Evolutionary conservation across 2,888 invertebrate species (phyloP), one percentile per base, ranked within the genome.

Genomic region (Melinaea marsaeus): DNA sequence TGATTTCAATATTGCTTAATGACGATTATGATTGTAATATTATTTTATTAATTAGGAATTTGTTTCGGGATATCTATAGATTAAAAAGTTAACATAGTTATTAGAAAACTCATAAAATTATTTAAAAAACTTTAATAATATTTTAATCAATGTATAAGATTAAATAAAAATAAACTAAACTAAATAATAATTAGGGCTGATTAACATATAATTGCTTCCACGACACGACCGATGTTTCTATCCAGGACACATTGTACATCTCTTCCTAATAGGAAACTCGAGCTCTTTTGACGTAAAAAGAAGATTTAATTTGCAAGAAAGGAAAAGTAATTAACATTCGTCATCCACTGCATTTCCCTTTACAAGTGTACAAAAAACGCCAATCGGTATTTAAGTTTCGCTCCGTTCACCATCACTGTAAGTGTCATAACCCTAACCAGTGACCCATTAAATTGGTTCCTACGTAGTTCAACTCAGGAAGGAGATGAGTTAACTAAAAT

Each of bases 381-480:
- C 72, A 75, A 81, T 78, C 75, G 4, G 56, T 71, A 74, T 72
- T 64, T 73, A 74, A 72, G 80, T 80, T 81, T 74, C 77, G 78
- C 73, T 80, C 75, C 73, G 67, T 69, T 74, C 73, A 70, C 67
- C 72, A 72, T 72, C 72, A 57, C 55, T 57, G 47, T 55, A 75
- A 74, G 67, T 76, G 76, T 75, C 75, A 76, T 75, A 80, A 77
- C 77, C 79, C 73, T 69, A 78, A 70, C 77, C 74, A 77, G 71
- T 83, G 81, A 82, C 81, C 83, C 84, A 81, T 81, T 80, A 85
- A 87, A 87, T 85, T 84, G 66, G 64, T 65, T 72, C 70, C 70
- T 66, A 72, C 63, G 57, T 61, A 47, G 61, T 65, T 48, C 66
- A 63, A 55, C 62, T 61, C 63, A 65, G 66, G 62, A 60, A 55